Conservation (phyloP, 1,140 invertebrate species). For the Caerostris darwini region DNA sequence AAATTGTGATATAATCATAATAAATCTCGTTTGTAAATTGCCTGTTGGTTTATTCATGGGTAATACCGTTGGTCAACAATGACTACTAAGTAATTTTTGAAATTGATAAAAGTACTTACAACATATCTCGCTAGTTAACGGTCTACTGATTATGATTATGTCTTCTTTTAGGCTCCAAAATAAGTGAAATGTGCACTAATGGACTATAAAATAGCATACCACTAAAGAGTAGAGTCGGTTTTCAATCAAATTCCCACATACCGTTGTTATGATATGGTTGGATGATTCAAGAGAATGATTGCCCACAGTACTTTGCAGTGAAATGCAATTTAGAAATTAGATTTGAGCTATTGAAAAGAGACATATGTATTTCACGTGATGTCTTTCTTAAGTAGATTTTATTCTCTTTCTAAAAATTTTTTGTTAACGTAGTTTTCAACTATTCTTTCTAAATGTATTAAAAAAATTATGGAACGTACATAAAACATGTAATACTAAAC, state of each 20-base stretch:
- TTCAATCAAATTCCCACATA: neutral
- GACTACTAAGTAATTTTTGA: neutral
- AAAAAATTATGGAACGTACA: too few species aligned
- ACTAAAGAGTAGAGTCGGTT: neutral
- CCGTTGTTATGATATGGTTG: neutral
- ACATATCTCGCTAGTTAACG: constrained; percentile 4
- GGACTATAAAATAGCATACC: neutral
- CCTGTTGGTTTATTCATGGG: neutral
- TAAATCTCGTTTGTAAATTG: neutral
- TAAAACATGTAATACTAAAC: too few species aligned
- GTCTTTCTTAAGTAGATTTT: neutral
- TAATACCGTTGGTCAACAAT: constrained; percentile 4
- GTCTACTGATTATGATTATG: constrained; percentile 23
- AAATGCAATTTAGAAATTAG: constrained; percentile 33
- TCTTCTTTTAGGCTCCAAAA: neutral
- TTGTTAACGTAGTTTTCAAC: too few species aligned
- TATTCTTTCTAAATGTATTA: too few species aligned
- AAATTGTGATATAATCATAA: neutral
- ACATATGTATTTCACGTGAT: neutral
- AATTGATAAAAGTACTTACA: constrained; percentile 22
- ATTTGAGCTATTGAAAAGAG: neutral
- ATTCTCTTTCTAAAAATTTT: too few species aligned
- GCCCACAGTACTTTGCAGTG: neutral
- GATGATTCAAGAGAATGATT: constrained; percentile 4
- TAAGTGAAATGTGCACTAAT: neutral